These are phyloP conservation scores for Penelope pileata DNA, from an alignment of 2,113 vertebrate genomes.

Conservation along the genomic window DNA sequence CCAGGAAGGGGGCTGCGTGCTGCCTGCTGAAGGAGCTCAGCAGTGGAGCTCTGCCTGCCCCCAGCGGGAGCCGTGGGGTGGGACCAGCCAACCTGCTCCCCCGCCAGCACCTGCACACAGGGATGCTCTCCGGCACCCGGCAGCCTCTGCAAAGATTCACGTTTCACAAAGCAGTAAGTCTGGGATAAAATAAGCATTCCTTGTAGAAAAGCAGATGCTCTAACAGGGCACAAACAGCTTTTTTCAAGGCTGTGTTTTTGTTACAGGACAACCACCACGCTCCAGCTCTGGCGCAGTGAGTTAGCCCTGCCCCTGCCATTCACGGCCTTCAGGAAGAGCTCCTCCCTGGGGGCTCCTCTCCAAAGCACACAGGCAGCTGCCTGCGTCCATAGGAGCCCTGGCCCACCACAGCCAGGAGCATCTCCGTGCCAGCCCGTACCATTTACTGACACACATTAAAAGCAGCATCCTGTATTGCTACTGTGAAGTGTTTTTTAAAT, in stretches of 20 bases:
- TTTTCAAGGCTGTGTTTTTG: neutral
- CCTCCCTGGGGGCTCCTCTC: neutral
- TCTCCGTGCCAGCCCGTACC: neutral
- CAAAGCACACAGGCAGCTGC: neutral
- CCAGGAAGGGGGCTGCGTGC: rapidly evolving
- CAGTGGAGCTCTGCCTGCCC: neutral
- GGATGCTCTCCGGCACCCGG: neutral
- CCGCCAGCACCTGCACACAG: rapidly evolving
- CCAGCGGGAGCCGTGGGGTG: neutral
- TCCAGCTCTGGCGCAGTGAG: neutral
- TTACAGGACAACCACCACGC: neutral
- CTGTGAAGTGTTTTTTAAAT: neutral
- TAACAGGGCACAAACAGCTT: neutral
- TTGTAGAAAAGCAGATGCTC: neutral
- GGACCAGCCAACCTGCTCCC: rapidly evolving
- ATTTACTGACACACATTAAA: neutral
- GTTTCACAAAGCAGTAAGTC: neutral
- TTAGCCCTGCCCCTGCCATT: neutral
- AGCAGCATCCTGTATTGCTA: neutral
- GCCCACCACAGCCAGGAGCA: neutral
- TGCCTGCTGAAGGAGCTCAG: rapidly evolving
- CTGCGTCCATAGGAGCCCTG: too few species aligned
- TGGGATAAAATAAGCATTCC: neutral
- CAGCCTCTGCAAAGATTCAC: neutral
- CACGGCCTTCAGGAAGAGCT: neutral